phyloP scores from a whole-genome alignment of 2,113 vertebrate species.

The Hydropotes inermis region DNA sequence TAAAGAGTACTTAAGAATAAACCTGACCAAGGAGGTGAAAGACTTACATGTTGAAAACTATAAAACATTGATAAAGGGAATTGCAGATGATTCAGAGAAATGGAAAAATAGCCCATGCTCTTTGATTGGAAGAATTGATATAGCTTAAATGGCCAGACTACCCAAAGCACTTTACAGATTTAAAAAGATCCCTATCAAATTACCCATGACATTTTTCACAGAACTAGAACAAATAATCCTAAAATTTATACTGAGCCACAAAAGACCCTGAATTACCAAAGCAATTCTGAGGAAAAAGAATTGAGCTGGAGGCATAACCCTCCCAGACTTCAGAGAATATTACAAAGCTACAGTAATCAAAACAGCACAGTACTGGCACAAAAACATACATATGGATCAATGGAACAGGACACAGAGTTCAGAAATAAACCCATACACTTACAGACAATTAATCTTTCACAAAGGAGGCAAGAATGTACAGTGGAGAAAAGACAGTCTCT shows the following conservation, averaged over 20 bases:
- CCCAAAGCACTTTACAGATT: not conserved
- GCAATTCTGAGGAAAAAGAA: not conserved
- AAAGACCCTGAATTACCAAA: not conserved
- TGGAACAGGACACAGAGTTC: not conserved
- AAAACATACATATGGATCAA: not conserved
- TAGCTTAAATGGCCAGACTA: not conserved
- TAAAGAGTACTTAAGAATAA: not conserved
- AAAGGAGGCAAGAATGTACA: not conserved
- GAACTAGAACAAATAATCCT: not conserved
- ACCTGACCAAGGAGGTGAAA: not conserved
- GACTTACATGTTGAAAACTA: not conserved
- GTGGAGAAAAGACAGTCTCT: not conserved
- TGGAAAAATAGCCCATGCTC: not conserved
- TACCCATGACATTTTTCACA: not conserved
- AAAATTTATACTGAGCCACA: not conserved
- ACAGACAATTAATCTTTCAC: not conserved
- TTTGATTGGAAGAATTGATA: not conserved
- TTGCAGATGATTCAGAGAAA: not conserved
- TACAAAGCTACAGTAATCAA: not conserved
- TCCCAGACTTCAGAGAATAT: not conserved
- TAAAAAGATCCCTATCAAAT: not conserved
- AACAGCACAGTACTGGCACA: not conserved
- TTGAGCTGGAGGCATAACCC: not conserved
- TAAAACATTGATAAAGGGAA: not conserved
- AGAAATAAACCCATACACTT: not conserved